Evolutionary conservation across 2,113 vertebrate genomes (phyloP).

Genomic region (Bostrychus sinensis): DNA sequence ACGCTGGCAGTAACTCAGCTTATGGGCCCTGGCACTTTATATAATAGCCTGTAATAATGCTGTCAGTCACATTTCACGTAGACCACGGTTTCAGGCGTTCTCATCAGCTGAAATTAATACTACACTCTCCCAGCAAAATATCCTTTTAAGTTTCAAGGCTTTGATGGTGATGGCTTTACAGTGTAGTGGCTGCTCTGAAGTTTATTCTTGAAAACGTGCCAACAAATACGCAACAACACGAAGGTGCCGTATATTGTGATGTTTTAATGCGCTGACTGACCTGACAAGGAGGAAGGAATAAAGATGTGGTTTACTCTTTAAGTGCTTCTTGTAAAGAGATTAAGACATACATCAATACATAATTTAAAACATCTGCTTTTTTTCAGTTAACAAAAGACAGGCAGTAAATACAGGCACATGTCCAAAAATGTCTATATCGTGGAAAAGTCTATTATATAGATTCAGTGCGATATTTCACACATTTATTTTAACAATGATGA

Average conservation of each 20-base stretch:
- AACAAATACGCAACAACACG: slow-evolving; percentile 15
- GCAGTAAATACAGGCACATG: neutral
- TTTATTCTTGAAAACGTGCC: slow-evolving; percentile 19
- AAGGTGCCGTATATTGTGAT: neutral
- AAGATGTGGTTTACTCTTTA: slow-evolving; percentile 23
- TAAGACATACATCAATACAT: slow-evolving; percentile 8
- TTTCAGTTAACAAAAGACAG: slow-evolving; percentile 1
- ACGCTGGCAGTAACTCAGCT: slow-evolving; percentile 66
- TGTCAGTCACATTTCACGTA: slow-evolving; percentile 65
- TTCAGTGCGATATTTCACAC: too few species aligned
- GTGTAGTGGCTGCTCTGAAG: neutral
- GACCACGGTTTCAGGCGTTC: slow-evolving; percentile 31
- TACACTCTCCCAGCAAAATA: slow-evolving; percentile 22
- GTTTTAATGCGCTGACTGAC: slow-evolving; percentile 21
- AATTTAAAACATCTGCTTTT: neutral
- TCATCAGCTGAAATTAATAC: slow-evolving; percentile 43
- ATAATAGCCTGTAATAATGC: slow-evolving; percentile 71
- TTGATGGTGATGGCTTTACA: slow-evolving; percentile 19
- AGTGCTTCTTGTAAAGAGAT: slow-evolving; percentile 12
- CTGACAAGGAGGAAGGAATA: slow-evolving; percentile 6
- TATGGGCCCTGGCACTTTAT: slow-evolving; percentile 59
- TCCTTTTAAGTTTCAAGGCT: slow-evolving; percentile 28
- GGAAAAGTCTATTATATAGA: too few species aligned
- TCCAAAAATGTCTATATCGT: neutral
- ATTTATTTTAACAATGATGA: too few species aligned